phyloP scores from a whole-genome alignment of 2,113 vertebrate genomes.

The Tympanuchus pallidicinctus region DNA sequence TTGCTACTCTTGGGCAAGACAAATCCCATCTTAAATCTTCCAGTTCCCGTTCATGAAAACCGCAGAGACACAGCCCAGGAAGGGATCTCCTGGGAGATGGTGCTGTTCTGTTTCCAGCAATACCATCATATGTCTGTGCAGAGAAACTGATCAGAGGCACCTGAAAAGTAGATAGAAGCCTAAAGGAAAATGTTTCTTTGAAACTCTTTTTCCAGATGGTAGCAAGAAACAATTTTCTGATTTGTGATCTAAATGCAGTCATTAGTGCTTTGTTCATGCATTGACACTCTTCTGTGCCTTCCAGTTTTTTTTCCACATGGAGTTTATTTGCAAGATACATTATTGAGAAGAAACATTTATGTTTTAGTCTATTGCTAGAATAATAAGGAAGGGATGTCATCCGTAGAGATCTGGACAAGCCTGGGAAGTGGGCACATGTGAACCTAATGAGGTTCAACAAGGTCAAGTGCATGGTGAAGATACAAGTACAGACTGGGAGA shows the following conservation, averaged over 20 bases:
- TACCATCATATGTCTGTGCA: background rate
- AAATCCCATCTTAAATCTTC: background rate
- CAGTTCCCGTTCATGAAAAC: background rate
- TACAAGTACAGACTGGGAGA: too few species aligned
- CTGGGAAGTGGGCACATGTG: too few species aligned
- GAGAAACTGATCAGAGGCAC: background rate
- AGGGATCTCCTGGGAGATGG: background rate
- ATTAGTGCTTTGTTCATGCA: background rate
- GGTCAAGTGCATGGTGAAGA: too few species aligned
- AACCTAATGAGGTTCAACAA: too few species aligned
- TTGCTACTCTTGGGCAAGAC: background rate
- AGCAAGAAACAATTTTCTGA: background rate
- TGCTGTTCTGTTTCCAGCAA: background rate
- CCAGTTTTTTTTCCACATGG: background rate
- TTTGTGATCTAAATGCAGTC: background rate
- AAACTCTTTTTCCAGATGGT: background rate
- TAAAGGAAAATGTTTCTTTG: background rate
- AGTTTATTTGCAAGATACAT: background rate
- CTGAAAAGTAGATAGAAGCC: background rate
- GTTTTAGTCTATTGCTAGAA: background rate
- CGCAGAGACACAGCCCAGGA: background rate
- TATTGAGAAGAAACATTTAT: background rate
- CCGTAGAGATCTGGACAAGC: background rate
- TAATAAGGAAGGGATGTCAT: background rate
- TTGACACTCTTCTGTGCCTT: background rate